Percentiles rank a stretch among this genome's conserved stretches.
Evolutionary conservation across 2,888 invertebrate species (phyloP).

Genomic region (Myopa testacea): DNA sequence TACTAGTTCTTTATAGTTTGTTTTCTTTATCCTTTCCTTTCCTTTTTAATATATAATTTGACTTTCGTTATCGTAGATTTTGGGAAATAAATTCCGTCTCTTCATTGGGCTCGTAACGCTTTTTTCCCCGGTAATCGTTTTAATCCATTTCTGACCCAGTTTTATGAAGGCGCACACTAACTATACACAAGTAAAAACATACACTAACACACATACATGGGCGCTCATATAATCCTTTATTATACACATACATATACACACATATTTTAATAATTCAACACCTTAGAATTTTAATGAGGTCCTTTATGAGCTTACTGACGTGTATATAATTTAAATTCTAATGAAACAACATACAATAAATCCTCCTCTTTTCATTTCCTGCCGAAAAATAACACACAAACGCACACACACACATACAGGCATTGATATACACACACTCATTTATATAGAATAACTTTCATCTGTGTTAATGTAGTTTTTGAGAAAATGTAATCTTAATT

Average conservation of each 20-base stretch:
- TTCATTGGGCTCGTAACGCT: not conserved
- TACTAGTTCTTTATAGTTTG: not conserved
- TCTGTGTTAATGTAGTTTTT: not conserved
- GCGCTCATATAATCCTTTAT: too few species aligned
- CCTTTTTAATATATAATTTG: not conserved
- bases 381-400: not conserved
- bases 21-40: not conserved
- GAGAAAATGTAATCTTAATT: not conserved
- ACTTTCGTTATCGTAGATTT: not conserved
- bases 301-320: not conserved
- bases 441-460: not conserved
- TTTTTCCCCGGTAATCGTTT: too few species aligned
- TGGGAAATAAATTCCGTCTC: not conserved
- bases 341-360: slow-evolving; percentile 4
- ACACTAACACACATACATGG: too few species aligned
- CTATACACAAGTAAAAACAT: too few species aligned
- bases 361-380: slow-evolving; percentile 14
- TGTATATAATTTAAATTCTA: slow-evolving; percentile 23
- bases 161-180: too few species aligned
- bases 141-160: too few species aligned
- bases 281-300: slow-evolving; percentile 20
- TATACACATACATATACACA: not conserved
- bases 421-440: not conserved
- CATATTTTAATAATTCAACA: slow-evolving; percentile 1
- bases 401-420: not conserved